Evolutionary conservation across 2,797 vertebrate genomes (phyloP).

Genomic region (Lagocephalus sceleratus): DNA sequence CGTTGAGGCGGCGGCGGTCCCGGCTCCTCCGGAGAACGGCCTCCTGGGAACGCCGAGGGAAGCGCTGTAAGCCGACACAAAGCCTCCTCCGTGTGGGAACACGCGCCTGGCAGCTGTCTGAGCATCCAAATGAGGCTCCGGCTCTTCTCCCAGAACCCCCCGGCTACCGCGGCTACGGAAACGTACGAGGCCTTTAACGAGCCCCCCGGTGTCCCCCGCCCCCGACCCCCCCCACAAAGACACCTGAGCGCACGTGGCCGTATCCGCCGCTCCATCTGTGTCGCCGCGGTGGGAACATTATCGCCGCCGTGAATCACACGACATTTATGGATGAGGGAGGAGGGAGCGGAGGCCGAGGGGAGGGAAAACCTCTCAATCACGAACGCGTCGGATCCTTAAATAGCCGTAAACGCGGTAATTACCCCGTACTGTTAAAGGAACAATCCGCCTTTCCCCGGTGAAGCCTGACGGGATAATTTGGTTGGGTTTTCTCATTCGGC

Average conservation of each 20-base stretch:
- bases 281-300: slow-evolving; percentile 53
- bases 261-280: slow-evolving; percentile 51
- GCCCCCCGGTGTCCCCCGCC: slow-evolving; percentile 13
- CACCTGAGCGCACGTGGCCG: slow-evolving; percentile 18
- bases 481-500: no score
- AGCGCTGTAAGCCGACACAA: slow-evolving; percentile 17
- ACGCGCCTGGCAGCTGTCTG: slow-evolving; percentile 18
- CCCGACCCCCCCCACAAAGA: slow-evolving; percentile 6
- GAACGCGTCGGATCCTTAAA: not conserved
- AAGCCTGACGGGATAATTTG: no score
- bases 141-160: slow-evolving; percentile 22
- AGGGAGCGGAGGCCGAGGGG: slow-evolving; percentile 11
- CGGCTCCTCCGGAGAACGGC: slow-evolving; percentile 14
- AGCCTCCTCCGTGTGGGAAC: slow-evolving; percentile 15
- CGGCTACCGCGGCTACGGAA: slow-evolving; percentile 13
- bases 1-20: slow-evolving; percentile 27
- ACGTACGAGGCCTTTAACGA: slow-evolving; percentile 42
- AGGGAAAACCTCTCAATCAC: not conserved
- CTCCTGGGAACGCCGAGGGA: slow-evolving; percentile 21
- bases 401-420: not conserved
- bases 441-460: not conserved
- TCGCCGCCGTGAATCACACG: slow-evolving; percentile 37
- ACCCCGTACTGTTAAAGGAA: not conserved
- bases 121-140: slow-evolving; percentile 40
- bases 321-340: slow-evolving; percentile 50